These are phyloP conservation scores for Pseudocheirus occidentalis DNA, from an alignment of 2,797 vertebrate species.

Conservation along the genomic window DNA sequence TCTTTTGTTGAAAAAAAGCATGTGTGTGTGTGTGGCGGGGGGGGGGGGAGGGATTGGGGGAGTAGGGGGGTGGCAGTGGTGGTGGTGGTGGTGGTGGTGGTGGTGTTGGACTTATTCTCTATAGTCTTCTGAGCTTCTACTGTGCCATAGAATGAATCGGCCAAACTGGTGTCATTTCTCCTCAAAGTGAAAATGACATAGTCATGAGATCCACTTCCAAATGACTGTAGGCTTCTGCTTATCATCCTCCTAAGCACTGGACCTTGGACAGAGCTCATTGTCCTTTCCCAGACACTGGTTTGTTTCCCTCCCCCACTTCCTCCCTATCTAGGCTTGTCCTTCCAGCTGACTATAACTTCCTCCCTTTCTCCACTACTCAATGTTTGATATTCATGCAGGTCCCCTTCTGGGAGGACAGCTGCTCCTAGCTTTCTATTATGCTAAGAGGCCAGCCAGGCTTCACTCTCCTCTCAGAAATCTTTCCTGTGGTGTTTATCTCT, in stretches of 20 bases:
- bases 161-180: not conserved
- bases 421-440: not conserved
- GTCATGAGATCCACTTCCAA: not conserved
- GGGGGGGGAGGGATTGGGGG: too few species aligned
- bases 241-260: not conserved
- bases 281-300: not conserved
- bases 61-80: too few species aligned
- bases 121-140: not conserved
- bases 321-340: not conserved
- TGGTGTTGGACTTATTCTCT: not conserved
- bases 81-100: too few species aligned
- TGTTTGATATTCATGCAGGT: slow-evolving; percentile 1
- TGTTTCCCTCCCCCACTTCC: not conserved
- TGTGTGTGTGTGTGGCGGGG: too few species aligned
- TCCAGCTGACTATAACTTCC: not conserved
- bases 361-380: not conserved
- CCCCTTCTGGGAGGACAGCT: not conserved
- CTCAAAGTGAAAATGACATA: not conserved
- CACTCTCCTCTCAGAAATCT: not conserved
- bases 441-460: not conserved
- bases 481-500: slow-evolving; percentile 19
- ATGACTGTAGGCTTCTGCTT: not conserved
- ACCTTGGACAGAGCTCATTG: not conserved
- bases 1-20: not conserved
- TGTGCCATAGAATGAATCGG: not conserved